Evolutionary conservation across 1,140 invertebrate species (phyloP).

Genomic region (Meloidogyne exigua): DNA sequence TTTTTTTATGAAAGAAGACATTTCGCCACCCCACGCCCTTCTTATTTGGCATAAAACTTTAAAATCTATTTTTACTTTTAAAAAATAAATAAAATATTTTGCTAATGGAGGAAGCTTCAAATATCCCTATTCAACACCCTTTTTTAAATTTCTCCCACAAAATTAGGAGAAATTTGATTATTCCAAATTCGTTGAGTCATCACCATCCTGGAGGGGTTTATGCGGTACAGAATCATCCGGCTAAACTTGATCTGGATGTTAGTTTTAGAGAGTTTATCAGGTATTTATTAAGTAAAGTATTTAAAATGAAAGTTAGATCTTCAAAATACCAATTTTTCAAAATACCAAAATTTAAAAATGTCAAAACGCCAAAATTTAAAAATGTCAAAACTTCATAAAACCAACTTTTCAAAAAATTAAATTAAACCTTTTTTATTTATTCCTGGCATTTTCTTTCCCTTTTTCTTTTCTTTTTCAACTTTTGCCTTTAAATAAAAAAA

Average conservation of each 20-base stretch:
- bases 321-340: no score
- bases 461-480: not conserved
- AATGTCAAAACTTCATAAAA: no score
- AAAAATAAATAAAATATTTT: not conserved
- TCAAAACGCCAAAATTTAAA: no score
- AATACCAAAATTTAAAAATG: no score
- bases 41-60: not conserved
- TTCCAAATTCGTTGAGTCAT: slow-evolving; percentile 2
- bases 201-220: slow-evolving; percentile 22
- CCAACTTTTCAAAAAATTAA: no score
- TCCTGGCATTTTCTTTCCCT: not conserved
- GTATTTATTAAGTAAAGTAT: no score
- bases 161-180: not conserved
- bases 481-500: not conserved
- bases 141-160: not conserved
- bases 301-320: no score
- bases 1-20: not conserved
- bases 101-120: not conserved
- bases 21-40: not conserved
- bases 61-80: not conserved
- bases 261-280: not conserved
- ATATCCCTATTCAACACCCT: not conserved
- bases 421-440: not conserved
- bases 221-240: slow-evolving; percentile 6
- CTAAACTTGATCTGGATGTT: not conserved